phyloP scores from a whole-genome alignment of 2,888 invertebrate species.

The Mechanitis messenoides region DNA sequence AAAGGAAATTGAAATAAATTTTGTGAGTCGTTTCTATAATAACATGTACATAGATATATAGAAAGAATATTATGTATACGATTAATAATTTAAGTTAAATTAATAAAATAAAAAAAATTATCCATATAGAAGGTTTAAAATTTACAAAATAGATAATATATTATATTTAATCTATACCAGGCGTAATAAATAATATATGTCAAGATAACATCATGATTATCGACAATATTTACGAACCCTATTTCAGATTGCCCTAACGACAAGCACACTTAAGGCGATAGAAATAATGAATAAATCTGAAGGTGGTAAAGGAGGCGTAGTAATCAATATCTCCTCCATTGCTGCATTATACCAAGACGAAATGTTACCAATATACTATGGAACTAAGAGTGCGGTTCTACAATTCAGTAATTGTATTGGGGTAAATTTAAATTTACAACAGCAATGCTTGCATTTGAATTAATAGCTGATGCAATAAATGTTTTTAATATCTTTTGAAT shows the following conservation, averaged over 20 bases:
- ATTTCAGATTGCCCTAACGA: slow-evolving; percentile 33
- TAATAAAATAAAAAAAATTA: too few relatives aligned
- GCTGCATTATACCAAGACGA: slow-evolving; percentile 30
- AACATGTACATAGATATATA: too few relatives aligned
- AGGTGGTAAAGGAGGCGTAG: slow-evolving; percentile 36
- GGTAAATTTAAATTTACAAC: slow-evolving; percentile 21
- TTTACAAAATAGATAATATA: too few relatives aligned
- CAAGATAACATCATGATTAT: too few relatives aligned
- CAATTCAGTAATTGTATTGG: slow-evolving; percentile 40
- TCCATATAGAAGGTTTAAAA: too few relatives aligned
- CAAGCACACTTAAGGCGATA: slow-evolving; percentile 36
- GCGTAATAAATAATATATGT: too few relatives aligned
- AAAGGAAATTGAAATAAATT: slow-evolving; percentile 45
- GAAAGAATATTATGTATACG: too few relatives aligned
- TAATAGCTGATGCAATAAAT: too few relatives aligned
- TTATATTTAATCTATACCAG: too few relatives aligned
- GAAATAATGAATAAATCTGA: slow-evolving; percentile 38
- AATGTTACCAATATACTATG: slow-evolving; percentile 34
- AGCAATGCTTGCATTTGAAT: too few relatives aligned
- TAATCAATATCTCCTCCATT: slow-evolving; percentile 38
- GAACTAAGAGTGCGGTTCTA: slow-evolving; percentile 36
- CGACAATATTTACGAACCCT: neutral
- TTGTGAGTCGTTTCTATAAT: slow-evolving; percentile 37
- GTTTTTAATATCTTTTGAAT: neutral
- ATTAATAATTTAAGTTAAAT: too few relatives aligned